Conservation (phyloP, 2,113 vertebrate species). For the Callospermophilus lateralis region DNA sequence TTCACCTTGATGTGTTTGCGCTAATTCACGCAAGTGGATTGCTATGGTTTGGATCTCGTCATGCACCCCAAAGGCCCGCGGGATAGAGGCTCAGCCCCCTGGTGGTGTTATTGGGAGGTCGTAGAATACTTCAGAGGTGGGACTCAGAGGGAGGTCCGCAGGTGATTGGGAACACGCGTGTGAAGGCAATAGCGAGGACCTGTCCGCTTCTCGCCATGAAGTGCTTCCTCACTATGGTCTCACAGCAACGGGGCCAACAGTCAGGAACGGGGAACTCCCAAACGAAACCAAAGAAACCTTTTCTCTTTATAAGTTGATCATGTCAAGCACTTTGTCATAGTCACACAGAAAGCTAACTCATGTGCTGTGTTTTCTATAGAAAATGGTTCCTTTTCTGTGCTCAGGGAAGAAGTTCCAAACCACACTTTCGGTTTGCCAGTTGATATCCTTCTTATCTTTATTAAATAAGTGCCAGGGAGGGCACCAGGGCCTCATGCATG, state of each 20-base stretch:
- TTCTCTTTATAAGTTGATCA: background rate
- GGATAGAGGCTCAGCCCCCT: background rate
- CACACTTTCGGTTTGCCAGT: background rate
- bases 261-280: background rate
- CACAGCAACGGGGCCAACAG: background rate
- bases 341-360: background rate
- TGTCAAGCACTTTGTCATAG: background rate
- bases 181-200: too few species aligned
- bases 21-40: too few species aligned
- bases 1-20: too few species aligned
- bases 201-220: too few species aligned
- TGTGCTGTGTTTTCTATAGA: background rate
- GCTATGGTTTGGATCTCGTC: background rate
- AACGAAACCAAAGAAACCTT: background rate
- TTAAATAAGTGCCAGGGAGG: background rate
- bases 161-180: background rate
- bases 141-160: background rate
- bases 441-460: background rate
- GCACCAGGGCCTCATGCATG: background rate
- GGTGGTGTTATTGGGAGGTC: rapidly evolving
- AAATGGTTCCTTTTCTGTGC: too few species aligned
- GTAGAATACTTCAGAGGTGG: background rate
- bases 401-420: background rate
- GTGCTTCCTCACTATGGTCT: background rate
- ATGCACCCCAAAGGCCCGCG: too few species aligned